Evolutionary conservation across 2,888 invertebrate species (phyloP).

Genomic region (Seira musarum): DNA sequence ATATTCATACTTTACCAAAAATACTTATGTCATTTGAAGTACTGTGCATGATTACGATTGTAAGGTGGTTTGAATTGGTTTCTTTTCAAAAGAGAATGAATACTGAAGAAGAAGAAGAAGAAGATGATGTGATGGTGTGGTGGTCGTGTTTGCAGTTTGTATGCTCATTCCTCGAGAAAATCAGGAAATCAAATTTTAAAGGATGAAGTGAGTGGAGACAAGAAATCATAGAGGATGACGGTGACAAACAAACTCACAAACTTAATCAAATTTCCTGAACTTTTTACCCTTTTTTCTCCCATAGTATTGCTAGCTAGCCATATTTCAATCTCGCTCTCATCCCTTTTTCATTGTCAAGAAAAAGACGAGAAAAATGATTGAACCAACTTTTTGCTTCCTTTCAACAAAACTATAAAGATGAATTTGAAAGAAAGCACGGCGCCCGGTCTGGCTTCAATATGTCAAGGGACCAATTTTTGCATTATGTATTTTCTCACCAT

Average conservation of each 20-base stretch:
- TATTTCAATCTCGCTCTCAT: not conserved
- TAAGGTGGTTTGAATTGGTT: no score
- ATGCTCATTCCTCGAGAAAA: not conserved
- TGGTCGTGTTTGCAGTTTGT: not conserved
- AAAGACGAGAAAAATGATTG: not conserved
- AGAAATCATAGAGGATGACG: not conserved
- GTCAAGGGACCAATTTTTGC: not conserved
- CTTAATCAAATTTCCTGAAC: not conserved
- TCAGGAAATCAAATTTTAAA: not conserved
- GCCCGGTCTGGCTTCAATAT: no score
- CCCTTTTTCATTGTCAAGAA: not conserved
- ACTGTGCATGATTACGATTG: no score
- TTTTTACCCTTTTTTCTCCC: not conserved
- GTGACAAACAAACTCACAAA: not conserved
- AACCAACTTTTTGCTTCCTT: not conserved
- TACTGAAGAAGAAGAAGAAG: no score
- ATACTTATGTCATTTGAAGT: no score
- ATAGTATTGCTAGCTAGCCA: not conserved
- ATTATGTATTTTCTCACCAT: not conserved
- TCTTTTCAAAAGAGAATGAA: no score
- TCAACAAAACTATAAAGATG: not conserved
- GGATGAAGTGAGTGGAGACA: not conserved
- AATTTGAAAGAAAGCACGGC: no score
- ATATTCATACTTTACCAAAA: no score
- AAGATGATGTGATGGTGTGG: no score